Base-by-base conservation (phyloP, 2,888 invertebrate species). In the Lithophane semibrunnea region DNA sequence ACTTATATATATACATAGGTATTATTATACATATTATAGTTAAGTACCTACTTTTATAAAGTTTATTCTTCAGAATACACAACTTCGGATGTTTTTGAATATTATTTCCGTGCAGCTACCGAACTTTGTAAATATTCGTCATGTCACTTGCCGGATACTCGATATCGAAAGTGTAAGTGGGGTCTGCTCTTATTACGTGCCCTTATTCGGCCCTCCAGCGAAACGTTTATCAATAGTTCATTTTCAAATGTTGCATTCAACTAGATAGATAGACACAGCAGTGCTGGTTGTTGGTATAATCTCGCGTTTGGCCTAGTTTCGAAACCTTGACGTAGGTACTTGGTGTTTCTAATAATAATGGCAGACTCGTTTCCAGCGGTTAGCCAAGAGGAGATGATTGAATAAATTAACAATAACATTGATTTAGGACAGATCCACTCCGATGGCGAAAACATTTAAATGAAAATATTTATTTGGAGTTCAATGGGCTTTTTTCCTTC, bases 251-350 rank as follows among this genome's bases (percentile, higher is more conserved):
- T 76, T 85, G 82, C 84, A 82, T 82, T 80, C 77, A 71, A 47
- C 42, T 52, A 68, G 61, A 82, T 77, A 85, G 67, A 81, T 75
- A 84, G 75, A 81, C 69, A 80, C 79, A 80, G 83, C 77, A 77
- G 82, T 86, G 85, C 58, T 73, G 73, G 73, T 58, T 73, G 73
- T 83, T 84, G 79, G 86, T 88, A 88, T 89, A 92, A 90, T 94
- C 93, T 92, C 91, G 91, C 92, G 91, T 93, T 94, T 93, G 95
- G 89, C 95, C 95, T 92, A 95, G 95, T 94, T 95, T 92, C 90
- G 84, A 92, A 94, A 94, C 95, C 96, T 95, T 95, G 95, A 94
- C 90, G 91, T 91, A 91, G 89, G 92, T 93, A 94, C 93, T 91
- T 87, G 88, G 88, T 89, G 92, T 91, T 93, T 93, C 94, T 95